These are phyloP conservation scores for Uria lomvia DNA, from an alignment of 2,113 vertebrate genomes.

Conservation along the genomic window DNA sequence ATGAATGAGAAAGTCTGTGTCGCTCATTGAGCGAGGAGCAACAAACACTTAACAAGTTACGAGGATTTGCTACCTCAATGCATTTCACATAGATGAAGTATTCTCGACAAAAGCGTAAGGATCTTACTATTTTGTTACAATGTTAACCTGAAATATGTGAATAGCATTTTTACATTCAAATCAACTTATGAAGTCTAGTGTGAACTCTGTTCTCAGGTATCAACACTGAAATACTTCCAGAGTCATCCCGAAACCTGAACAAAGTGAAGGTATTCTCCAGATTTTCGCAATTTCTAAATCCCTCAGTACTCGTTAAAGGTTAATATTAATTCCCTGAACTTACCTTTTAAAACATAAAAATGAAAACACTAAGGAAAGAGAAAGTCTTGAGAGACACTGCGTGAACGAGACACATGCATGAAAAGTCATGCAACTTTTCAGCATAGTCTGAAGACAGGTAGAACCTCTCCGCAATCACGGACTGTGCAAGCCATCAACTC, in stretches of 20 bases:
- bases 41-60: accelerated
- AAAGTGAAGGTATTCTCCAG: background rate
- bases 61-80: background rate
- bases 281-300: background rate
- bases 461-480: background rate
- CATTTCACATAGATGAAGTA: background rate
- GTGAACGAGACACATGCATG: too few species aligned
- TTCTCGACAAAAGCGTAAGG: background rate
- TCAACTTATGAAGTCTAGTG: background rate
- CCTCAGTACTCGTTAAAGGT: background rate
- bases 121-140: background rate
- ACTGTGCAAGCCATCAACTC: accelerated
- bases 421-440: background rate
- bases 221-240: background rate
- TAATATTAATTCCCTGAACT: background rate
- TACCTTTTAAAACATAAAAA: background rate
- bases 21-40: accelerated
- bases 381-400: background rate
- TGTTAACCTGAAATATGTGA: accelerated
- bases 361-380: background rate
- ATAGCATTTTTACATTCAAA: background rate
- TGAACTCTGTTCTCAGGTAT: accelerated
- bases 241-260: background rate
- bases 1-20: accelerated
- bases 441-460: background rate